Conservation (phyloP, 2,797 vertebrate species). For the Melanotaenia trifasciata region DNA sequence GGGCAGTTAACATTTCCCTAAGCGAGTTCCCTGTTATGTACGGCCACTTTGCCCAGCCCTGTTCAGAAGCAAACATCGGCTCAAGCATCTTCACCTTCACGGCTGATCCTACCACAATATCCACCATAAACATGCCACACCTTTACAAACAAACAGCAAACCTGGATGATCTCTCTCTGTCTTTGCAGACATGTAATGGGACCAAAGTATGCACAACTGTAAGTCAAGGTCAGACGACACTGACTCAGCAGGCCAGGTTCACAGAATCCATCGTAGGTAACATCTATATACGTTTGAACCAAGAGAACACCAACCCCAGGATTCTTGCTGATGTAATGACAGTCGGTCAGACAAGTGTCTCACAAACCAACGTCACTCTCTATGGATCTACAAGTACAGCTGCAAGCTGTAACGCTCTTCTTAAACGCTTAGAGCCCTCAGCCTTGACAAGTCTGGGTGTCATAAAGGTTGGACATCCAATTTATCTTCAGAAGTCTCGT, state of each 20-base stretch:
- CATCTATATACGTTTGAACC: slow-evolving; percentile 77
- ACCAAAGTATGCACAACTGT: slow-evolving; percentile 76
- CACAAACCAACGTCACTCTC: slow-evolving; percentile 49
- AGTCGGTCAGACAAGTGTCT: slow-evolving; percentile 55
- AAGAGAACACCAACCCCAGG: slow-evolving; percentile 19
- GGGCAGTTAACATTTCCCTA: slow-evolving; percentile 72
- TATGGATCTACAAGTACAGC: slow-evolving; percentile 58
- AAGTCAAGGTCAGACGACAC: slow-evolving; percentile 25
- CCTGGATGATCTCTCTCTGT: slow-evolving; percentile 80
- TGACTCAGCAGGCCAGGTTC: slow-evolving; percentile 80
- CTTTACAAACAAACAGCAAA: slow-evolving; percentile 59
- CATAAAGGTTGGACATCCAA: slow-evolving; percentile 73
- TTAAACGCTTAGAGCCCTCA: slow-evolving; percentile 45
- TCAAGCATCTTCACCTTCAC: slow-evolving; percentile 62
- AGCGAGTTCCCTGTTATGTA: slow-evolving; percentile 83
- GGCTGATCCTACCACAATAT: slow-evolving; percentile 12
- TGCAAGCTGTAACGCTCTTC: slow-evolving; percentile 64
- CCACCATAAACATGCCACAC: slow-evolving; percentile 41
- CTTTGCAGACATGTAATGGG: slow-evolving; percentile 72
- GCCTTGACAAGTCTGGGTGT: slow-evolving; percentile 63
- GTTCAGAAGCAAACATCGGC: slow-evolving; percentile 77
- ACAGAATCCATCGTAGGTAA: slow-evolving; percentile 76
- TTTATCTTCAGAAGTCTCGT: slow-evolving; percentile 71
- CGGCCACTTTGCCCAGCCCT: slow-evolving; percentile 79
- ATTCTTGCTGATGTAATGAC: slow-evolving; percentile 77